Conservation (phyloP, 1,140 invertebrate species). For the Metaphire vulgaris region DNA sequence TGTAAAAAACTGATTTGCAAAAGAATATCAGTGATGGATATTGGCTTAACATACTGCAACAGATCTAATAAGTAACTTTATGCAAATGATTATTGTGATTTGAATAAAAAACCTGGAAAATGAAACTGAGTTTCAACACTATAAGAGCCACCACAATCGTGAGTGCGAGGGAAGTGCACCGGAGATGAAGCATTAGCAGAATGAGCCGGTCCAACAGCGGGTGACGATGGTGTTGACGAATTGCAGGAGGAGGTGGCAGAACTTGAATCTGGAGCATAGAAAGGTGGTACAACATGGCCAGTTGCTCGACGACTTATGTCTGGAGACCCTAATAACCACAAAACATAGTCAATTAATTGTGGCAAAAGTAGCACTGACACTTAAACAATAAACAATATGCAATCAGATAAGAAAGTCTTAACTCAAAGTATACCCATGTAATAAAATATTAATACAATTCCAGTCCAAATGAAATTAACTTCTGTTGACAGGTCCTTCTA, state of each 20-base stretch:
- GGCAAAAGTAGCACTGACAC: too few species aligned
- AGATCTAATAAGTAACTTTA: too few species aligned
- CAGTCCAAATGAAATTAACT: too few species aligned
- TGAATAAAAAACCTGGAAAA: conserved; percentile 74
- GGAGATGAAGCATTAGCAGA: conserved; percentile 32
- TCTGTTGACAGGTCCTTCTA: background rate
- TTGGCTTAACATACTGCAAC: too few species aligned
- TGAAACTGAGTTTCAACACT: conserved; percentile 61
- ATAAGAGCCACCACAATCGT: conserved; percentile 31
- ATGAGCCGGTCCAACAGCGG: conserved; percentile 56
- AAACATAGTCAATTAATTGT: background rate
- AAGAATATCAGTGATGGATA: too few species aligned
- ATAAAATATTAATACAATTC: too few species aligned
- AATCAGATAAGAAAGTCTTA: too few species aligned
- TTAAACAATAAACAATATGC: too few species aligned
- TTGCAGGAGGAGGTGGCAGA: conserved; percentile 93
- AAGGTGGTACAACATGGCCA: conserved; percentile 21
- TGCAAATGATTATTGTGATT: too few species aligned
- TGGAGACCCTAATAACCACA: conserved; percentile 38
- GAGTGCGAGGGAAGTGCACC: background rate
- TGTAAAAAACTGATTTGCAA: too few species aligned
- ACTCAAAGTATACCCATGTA: too few species aligned
- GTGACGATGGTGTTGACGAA: conserved; percentile 89
- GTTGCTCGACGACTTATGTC: conserved; percentile 31
- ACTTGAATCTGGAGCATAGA: conserved; percentile 66